Conservation (phyloP, 2,113 vertebrate species). For the Willisornis vidua region DNA sequence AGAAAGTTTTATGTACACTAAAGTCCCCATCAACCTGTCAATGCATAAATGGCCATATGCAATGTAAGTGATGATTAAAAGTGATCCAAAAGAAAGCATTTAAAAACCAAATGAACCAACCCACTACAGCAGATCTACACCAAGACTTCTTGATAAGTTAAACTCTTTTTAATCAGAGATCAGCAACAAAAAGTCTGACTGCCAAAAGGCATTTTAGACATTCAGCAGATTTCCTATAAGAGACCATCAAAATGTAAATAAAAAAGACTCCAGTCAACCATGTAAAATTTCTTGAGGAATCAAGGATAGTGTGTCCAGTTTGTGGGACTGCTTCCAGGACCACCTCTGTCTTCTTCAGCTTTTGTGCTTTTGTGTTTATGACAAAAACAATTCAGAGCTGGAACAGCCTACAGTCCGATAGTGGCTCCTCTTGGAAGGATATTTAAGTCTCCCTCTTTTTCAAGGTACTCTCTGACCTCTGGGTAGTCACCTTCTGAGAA, state of each 20-base stretch:
- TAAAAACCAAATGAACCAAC: constrained; percentile 40
- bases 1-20: constrained; percentile 59
- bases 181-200: constrained; percentile 39
- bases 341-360: background rate
- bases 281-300: background rate
- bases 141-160: constrained; percentile 45
- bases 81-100: constrained; percentile 50
- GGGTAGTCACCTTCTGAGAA: background rate
- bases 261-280: background rate
- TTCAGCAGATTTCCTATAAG: constrained; percentile 59
- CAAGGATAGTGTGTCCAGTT: background rate
- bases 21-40: constrained; percentile 68
- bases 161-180: constrained; percentile 24
- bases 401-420: background rate
- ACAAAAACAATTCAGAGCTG: background rate
- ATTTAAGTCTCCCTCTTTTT: background rate
- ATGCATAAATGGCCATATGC: constrained; percentile 32
- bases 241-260: constrained; percentile 13
- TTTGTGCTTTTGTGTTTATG: background rate
- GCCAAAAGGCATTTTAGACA: constrained; percentile 56
- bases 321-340: background rate
- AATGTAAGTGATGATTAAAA: constrained; percentile 54
- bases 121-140: constrained; percentile 19
- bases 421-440: background rate
- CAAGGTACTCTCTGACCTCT: background rate